Base-by-base conservation (phyloP, 1,140 invertebrate species). In the Dendrolimus kikuchii region DNA sequence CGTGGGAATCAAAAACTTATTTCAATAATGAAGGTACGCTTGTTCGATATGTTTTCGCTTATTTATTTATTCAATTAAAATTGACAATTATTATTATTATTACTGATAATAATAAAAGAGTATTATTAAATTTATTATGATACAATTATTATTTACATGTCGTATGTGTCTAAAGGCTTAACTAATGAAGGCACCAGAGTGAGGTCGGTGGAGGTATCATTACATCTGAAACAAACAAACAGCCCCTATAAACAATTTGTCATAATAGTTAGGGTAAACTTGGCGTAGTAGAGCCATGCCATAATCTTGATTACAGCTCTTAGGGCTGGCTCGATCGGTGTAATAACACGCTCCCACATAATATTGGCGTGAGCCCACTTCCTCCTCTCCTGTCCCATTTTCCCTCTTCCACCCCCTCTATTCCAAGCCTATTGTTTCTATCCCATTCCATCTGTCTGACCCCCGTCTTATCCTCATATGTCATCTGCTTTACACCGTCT, bases 121-220 rank as follows among this genome's bases (percentile, higher is more conserved):
- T 75, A 73, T 74, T 67, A 68, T 62, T 63, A 72, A 49, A 41
- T 57, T 65, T 73, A 67, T 61, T 81, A 76, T 76, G 59, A 74
- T 83, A 82, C 75, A 81, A 66, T 59, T 61, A 44, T 62, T 86
- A 86, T 83, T 74, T 83, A 85, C 80, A 83, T 52, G 68, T 76
- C 76, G 74, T 71, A 58, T 51, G 39, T 74, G 62, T 63, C 59
- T 64, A 71, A 73, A 66, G 56, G 71, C 69, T 82, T 74, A 59
- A 71, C 71, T 82, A 78, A 76, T 68, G 75, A 83, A 86, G 82
- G 82, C 82, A 86, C 82, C 82, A 76, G 77, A 70, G 71, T 81
- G 80, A 83, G 82, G 80, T 83, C 80, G 82, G 82, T 83, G 82
- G 82, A 82, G 81, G 72, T 74, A 60, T 23, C 23, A 23, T 65